phyloP scores from a whole-genome alignment of 2,888 invertebrate genomes.

The Lottia scabra region DNA sequence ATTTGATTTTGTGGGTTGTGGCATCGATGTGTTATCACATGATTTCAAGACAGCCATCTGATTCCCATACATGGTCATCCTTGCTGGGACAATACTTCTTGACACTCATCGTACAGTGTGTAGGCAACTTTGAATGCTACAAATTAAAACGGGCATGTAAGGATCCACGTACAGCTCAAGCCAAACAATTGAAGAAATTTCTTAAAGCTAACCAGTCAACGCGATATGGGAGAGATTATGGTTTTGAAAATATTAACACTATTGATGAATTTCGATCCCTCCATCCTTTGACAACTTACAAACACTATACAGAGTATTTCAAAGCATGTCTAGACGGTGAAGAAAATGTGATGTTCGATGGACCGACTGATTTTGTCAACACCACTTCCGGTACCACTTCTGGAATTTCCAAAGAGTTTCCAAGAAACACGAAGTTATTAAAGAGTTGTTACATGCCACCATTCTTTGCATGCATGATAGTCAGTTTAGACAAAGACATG shows the following conservation, averaged over 20 bases:
- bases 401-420: constrained; percentile 32
- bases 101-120: background rate
- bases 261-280: background rate
- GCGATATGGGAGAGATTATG: background rate
- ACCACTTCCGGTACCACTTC: constrained; percentile 36
- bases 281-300: constrained; percentile 26
- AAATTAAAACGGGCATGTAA: background rate
- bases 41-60: background rate
- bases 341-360: constrained; percentile 35
- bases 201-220: background rate
- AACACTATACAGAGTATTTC: constrained; percentile 24
- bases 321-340: constrained; percentile 20
- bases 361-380: constrained; percentile 31
- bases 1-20: background rate
- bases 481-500: background rate
- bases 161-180: background rate
- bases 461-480: background rate
- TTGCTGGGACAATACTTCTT: background rate
- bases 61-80: background rate
- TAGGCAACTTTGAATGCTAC: background rate
- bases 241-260: background rate
- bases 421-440: constrained; percentile 25
- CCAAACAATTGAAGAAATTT: background rate
- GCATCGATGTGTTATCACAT: background rate
- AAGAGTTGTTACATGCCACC: background rate